phyloP scores from a whole-genome alignment of 2,797 vertebrate genomes.

The Pelobates cultripes region DNA sequence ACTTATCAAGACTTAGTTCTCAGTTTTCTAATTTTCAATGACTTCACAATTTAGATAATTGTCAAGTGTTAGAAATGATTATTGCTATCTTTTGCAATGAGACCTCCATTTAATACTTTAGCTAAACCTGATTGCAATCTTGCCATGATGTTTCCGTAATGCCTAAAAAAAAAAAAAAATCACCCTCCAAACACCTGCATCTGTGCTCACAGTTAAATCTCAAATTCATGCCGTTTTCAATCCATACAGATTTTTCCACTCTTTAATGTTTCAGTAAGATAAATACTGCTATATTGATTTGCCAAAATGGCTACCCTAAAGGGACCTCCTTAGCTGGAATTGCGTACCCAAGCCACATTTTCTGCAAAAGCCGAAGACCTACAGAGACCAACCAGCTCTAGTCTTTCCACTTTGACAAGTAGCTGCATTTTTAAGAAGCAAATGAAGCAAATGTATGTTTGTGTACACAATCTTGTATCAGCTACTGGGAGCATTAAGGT shows the following conservation, averaged over 20 bases:
- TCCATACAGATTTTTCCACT: not conserved
- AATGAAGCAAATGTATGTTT: too few relatives aligned
- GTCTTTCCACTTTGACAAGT: too few relatives aligned
- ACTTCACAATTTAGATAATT: not conserved
- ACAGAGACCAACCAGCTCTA: too few relatives aligned
- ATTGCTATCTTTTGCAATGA: not conserved
- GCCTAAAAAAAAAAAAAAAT: not conserved
- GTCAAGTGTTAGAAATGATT: not conserved
- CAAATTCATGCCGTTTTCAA: not conserved
- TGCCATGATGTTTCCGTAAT: not conserved
- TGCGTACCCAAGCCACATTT: too few relatives aligned
- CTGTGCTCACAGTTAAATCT: not conserved
- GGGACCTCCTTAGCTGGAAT: too few relatives aligned
- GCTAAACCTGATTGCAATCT: conserved; percentile 2
- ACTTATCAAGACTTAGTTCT: not conserved
- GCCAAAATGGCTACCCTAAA: not conserved
- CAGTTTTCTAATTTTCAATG: not conserved
- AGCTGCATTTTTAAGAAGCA: too few relatives aligned
- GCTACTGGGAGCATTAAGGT: too few relatives aligned
- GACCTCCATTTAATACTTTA: not conserved
- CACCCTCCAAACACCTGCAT: not conserved
- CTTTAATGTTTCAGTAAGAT: not conserved
- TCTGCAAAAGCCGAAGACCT: too few relatives aligned
- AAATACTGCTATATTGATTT: not conserved
- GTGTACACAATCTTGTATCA: too few relatives aligned